phyloP scores from a whole-genome alignment of 1,140 invertebrate species.

The Zaprionus camerounensis region DNA sequence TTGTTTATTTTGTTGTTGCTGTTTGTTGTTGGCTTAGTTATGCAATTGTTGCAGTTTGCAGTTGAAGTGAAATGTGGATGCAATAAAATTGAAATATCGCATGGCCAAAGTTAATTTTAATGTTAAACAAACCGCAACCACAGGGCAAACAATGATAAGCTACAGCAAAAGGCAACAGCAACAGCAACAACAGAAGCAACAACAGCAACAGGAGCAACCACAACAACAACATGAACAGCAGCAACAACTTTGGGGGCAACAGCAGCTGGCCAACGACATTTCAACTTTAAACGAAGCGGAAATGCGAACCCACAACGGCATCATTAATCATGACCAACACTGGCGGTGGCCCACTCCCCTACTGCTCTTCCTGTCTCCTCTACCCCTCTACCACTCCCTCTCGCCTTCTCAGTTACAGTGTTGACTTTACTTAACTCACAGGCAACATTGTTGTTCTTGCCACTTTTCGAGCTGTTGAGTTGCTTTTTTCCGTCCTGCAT shows the following conservation, averaged over 20 bases:
- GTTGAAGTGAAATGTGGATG: neutral
- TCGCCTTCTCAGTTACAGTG: conserved; percentile 25
- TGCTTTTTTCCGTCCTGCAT: conserved; percentile 5
- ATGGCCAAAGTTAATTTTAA: conserved; percentile 66
- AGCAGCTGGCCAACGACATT: conserved; percentile 64
- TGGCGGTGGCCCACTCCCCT: neutral
- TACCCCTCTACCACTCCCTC: neutral
- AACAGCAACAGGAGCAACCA: neutral
- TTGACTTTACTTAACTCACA: conserved; percentile 36
- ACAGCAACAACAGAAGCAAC: neutral
- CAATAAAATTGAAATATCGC: conserved; percentile 36
- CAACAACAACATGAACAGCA: neutral
- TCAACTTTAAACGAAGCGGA: conserved; percentile 80
- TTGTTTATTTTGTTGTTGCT: neutral
- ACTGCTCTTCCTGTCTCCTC: neutral
- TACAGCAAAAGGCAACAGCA: neutral
- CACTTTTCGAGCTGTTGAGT: conserved; percentile 6
- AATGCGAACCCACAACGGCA: conserved; percentile 68
- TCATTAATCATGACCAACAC: conserved; percentile 74
- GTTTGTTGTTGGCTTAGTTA: neutral
- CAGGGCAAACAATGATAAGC: conserved; percentile 60
- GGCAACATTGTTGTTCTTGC: conserved; percentile 22
- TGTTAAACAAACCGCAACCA: conserved; percentile 74
- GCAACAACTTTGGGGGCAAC: conserved; percentile 6
- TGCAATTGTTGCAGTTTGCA: conserved; percentile 2